Conservation (phyloP, 1,140 invertebrate species). For the Lysiphlebus fabarum region DNA sequence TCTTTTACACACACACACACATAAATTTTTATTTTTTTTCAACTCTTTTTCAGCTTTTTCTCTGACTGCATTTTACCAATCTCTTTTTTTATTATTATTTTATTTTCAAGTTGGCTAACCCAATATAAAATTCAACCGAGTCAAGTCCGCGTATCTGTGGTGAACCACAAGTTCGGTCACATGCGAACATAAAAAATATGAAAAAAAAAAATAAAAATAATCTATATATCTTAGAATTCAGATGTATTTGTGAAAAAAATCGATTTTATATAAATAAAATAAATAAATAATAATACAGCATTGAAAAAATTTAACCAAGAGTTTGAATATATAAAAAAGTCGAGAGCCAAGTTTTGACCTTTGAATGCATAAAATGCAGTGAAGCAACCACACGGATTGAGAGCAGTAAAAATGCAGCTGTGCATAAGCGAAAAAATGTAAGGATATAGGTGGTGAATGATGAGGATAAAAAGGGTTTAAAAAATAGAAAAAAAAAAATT, state of each 20-base stretch:
- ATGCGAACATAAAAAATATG: no score
- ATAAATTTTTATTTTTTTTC: constrained; percentile 4
- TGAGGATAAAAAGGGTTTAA: background rate
- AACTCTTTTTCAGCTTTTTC: constrained; percentile 11
- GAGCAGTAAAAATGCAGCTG: no score
- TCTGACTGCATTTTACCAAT: constrained; percentile 16
- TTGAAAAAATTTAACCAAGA: constrained; percentile 10
- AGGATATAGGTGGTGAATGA: background rate
- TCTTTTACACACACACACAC: background rate
- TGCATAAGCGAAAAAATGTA: background rate
- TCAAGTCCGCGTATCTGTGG: constrained; percentile 7
- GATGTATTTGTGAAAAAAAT: constrained; percentile 15
- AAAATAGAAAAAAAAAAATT: constrained; percentile 9
- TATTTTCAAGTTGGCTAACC: constrained; percentile 11
- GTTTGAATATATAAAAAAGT: constrained; percentile 17
- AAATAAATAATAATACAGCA: constrained; percentile 11
- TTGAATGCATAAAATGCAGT: background rate
- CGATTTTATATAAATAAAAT: background rate
- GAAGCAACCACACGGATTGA: background rate
- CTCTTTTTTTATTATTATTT: constrained; percentile 9
- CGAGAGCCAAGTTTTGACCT: constrained; percentile 11
- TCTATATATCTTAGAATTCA: background rate
- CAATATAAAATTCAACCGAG: constrained; percentile 22
- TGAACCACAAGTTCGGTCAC: no score
- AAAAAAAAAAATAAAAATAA: no score